Conservation (phyloP, 2,113 vertebrate species). For the Coptodon rendalli region DNA sequence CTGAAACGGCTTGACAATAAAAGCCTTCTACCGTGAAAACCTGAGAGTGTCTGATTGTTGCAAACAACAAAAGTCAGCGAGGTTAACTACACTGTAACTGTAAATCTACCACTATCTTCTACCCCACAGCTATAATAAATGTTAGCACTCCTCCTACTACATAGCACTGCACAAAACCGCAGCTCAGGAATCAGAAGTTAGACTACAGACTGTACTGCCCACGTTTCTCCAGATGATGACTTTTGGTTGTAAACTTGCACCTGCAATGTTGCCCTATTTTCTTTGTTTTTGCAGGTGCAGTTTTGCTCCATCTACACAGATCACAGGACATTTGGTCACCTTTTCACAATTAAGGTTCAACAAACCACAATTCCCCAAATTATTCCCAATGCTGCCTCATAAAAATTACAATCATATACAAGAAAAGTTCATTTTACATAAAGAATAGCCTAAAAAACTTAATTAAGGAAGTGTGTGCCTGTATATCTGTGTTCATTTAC, state of each 20-base stretch:
- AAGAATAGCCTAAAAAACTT: rapidly evolving
- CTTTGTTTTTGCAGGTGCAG: not conserved
- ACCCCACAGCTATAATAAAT: not conserved
- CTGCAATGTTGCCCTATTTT: not conserved
- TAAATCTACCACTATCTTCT: not conserved
- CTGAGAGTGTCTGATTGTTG: not conserved
- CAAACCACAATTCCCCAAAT: not conserved
- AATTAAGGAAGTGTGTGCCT: not conserved
- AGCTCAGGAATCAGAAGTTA: not conserved
- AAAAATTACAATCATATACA: not conserved
- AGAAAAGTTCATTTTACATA: not conserved
- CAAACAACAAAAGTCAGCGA: not conserved
- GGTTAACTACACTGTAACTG: not conserved
- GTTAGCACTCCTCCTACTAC: not conserved
- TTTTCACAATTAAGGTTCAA: not conserved
- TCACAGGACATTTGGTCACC: rapidly evolving
- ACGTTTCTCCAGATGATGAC: not conserved
- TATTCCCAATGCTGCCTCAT: not conserved
- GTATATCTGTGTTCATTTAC: not conserved
- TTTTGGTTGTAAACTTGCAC: not conserved
- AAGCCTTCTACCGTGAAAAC: not conserved
- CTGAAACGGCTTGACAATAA: not conserved
- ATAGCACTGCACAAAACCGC: not conserved
- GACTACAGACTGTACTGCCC: not conserved
- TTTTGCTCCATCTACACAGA: not conserved